Conservation (phyloP, 2,888 invertebrate species). For the Xylophagus ater region DNA sequence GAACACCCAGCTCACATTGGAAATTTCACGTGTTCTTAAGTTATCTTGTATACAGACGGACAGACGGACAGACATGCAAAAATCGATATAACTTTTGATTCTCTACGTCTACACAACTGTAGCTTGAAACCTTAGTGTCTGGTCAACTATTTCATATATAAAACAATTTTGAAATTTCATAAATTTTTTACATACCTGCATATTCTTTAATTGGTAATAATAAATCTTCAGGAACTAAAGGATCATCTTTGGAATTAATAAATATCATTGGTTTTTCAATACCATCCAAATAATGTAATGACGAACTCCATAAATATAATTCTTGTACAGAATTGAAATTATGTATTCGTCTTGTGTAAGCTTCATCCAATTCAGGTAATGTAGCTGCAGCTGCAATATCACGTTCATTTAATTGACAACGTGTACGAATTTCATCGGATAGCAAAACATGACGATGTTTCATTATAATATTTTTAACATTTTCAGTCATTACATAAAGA, state of each 20-base stretch:
- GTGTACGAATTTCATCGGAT: slow-evolving; percentile 57
- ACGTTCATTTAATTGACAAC: slow-evolving; percentile 61
- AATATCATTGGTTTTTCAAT: slow-evolving; percentile 81
- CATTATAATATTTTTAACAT: slow-evolving; percentile 78
- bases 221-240: slow-evolving; percentile 72
- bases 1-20: no score
- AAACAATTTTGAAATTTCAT: no score
- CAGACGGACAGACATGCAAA: no score
- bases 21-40: no score
- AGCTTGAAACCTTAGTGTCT: no score
- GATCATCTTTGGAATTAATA: slow-evolving; percentile 85
- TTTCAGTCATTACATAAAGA: slow-evolving; percentile 86
- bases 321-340: slow-evolving; percentile 68
- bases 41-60: no score
- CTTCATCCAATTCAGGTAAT: slow-evolving; percentile 77
- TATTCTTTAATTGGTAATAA: slow-evolving; percentile 59
- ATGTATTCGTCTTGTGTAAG: slow-evolving; percentile 69
- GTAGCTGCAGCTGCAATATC: slow-evolving; percentile 80
- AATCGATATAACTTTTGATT: no score
- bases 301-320: slow-evolving; percentile 77
- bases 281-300: slow-evolving; percentile 63
- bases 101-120: no score
- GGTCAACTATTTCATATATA: no score
- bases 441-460: slow-evolving; percentile 67
- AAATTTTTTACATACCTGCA: slow-evolving; percentile 69